Conservation (phyloP, 2,888 invertebrate species). For the Ernsta delagoae region DNA sequence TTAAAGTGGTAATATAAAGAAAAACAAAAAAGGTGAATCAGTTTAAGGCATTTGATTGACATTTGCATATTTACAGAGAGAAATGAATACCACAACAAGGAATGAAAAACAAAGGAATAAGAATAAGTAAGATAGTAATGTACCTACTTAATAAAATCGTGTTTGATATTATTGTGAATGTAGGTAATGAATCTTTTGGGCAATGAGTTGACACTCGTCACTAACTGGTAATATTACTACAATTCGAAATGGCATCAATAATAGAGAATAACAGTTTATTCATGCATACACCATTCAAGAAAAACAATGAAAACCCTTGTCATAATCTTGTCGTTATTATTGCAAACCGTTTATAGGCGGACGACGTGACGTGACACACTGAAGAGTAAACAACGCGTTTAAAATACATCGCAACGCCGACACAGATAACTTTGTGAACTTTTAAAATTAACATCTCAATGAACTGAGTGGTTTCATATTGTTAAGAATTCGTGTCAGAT, state of each 20-base stretch:
- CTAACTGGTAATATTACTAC: too few relatives aligned
- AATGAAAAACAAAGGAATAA: too few relatives aligned
- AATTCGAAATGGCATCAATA: not conserved
- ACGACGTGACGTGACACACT: slow-evolving; percentile 37
- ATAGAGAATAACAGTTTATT: not conserved
- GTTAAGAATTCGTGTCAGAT: not conserved
- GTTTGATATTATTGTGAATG: too few relatives aligned
- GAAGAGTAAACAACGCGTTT: slow-evolving; percentile 18
- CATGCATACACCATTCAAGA: not conserved
- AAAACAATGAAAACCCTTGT: not conserved
- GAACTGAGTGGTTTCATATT: not conserved
- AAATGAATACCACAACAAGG: too few relatives aligned
- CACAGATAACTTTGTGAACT: slow-evolving; percentile 4
- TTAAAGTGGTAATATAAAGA: too few relatives aligned
- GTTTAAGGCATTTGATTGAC: too few relatives aligned
- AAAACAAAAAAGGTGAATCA: too few relatives aligned
- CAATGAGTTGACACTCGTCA: too few relatives aligned
- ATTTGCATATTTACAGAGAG: too few relatives aligned
- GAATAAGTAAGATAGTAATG: too few relatives aligned
- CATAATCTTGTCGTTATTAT: not conserved
- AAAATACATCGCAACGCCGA: slow-evolving; percentile 1
- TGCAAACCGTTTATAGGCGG: not conserved
- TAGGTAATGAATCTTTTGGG: too few relatives aligned
- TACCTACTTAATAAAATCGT: too few relatives aligned
- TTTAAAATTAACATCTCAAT: slow-evolving; percentile 15